Evolutionary conservation across 1,140 invertebrate genomes (phyloP).

Genomic region (Drosophila kurseongensis): DNA sequence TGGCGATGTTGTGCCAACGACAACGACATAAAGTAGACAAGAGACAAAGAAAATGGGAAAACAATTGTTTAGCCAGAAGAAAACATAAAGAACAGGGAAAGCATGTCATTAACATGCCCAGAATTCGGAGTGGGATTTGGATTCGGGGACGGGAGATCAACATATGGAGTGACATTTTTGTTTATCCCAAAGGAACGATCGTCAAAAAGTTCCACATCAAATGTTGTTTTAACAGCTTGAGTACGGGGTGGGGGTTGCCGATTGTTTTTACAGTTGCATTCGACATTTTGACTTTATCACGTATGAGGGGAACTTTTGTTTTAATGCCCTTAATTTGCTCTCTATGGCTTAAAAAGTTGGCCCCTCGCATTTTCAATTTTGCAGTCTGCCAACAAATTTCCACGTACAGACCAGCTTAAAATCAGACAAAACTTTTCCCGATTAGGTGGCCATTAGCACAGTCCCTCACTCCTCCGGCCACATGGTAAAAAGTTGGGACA

Average conservation of each 20-base stretch:
- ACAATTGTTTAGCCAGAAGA: slow-evolving; percentile 63
- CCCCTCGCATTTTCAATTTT: slow-evolving; percentile 49
- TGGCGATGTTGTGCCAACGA: slow-evolving; percentile 18
- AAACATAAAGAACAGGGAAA: slow-evolving; percentile 29
- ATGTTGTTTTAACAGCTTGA: slow-evolving; percentile 55
- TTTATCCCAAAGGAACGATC: slow-evolving; percentile 40
- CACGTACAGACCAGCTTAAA: slow-evolving; percentile 45
- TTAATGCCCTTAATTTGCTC: slow-evolving; percentile 58
- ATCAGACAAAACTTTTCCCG: slow-evolving; percentile 53
- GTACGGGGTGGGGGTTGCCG: slow-evolving; percentile 3
- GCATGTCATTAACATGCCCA: slow-evolving; percentile 50
- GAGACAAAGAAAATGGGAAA: slow-evolving; percentile 46
- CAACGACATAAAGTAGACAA: slow-evolving; percentile 52
- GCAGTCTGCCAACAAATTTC: slow-evolving; percentile 40
- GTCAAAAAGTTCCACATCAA: slow-evolving; percentile 34
- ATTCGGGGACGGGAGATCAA: slow-evolving; percentile 36
- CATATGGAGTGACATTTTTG: slow-evolving; percentile 39
- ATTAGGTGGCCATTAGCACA: slow-evolving; percentile 61
- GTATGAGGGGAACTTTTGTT: slow-evolving; percentile 45
- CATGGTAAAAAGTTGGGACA: slow-evolving; percentile 48
- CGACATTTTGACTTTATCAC: slow-evolving; percentile 47
- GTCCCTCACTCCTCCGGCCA: neutral
- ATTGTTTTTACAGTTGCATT: slow-evolving; percentile 62
- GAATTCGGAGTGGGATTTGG: slow-evolving; percentile 1
- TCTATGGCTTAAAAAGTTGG: slow-evolving; percentile 52